Conservation (phyloP, 2,113 vertebrate genomes). For the Hemichromis elongatus region DNA sequence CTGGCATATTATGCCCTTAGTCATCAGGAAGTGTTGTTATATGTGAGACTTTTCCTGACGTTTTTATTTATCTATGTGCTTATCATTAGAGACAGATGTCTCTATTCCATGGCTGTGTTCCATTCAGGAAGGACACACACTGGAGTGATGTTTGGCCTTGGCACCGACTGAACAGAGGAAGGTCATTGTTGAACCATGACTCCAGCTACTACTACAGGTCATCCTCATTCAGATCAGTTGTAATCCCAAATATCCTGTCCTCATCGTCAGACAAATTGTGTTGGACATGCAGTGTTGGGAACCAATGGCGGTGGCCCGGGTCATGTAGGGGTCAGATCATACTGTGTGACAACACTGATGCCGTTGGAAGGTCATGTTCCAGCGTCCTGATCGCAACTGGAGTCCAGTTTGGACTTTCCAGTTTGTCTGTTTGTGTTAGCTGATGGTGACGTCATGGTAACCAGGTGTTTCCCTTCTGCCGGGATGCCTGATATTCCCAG, state of each 20-base stretch:
- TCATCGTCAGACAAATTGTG: background rate
- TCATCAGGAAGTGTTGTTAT: no score
- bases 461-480: slow-evolving; percentile 76
- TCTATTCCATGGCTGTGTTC: slow-evolving; percentile 51
- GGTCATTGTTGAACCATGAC: slow-evolving; percentile 22
- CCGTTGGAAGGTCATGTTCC: slow-evolving; percentile 17
- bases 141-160: slow-evolving; percentile 54
- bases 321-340: slow-evolving; percentile 13
- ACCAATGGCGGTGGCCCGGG: background rate
- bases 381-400: background rate
- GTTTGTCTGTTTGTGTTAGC: slow-evolving; percentile 64
- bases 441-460: slow-evolving; percentile 52
- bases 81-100: slow-evolving; percentile 55
- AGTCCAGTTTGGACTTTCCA: slow-evolving; percentile 68
- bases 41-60: slow-evolving; percentile 37
- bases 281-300: background rate
- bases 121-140: slow-evolving; percentile 53
- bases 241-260: background rate
- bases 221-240: slow-evolving; percentile 1
- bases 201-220: slow-evolving; percentile 21
- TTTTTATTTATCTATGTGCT: slow-evolving; percentile 22
- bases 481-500: slow-evolving; percentile 59
- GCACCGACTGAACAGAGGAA: slow-evolving; percentile 37
- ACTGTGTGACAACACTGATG: slow-evolving; percentile 4
- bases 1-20: background rate